phyloP scores from a whole-genome alignment of 2,888 invertebrate species.

The Eudasyphora cyanicolor region DNA sequence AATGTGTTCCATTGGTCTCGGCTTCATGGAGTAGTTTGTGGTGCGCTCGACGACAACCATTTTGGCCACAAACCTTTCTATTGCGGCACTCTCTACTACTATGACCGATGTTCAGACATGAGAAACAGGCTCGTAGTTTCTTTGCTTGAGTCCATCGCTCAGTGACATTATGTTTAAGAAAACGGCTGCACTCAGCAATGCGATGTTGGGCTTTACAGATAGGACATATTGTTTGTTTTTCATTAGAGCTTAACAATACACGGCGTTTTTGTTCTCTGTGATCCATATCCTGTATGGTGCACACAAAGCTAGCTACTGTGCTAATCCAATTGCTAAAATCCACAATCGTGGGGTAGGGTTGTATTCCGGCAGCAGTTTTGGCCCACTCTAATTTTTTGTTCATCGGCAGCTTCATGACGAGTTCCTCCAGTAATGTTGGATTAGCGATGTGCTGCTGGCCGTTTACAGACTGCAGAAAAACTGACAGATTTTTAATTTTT shows the following conservation, averaged over 20 bases:
- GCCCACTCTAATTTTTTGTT: no score
- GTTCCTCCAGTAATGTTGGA: conserved; percentile 64
- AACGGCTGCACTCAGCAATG: neutral
- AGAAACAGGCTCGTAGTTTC: conserved; percentile 23
- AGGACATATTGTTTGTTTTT: neutral
- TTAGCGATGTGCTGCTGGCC: no score
- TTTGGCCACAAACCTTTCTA: neutral
- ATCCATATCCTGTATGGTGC: conserved; percentile 29
- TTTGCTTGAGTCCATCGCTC: conserved; percentile 37
- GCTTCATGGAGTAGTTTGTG: conserved; percentile 38
- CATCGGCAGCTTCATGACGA: conserved; percentile 15
- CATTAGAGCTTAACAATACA: conserved; percentile 14
- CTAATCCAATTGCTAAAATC: conserved; percentile 57
- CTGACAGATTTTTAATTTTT: conserved; percentile 53
- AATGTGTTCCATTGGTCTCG: neutral
- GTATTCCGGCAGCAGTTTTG: no score
- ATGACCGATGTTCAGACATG: conserved; percentile 36
- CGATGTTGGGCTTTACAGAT: conserved; percentile 44
- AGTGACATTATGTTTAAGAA: conserved; percentile 17
- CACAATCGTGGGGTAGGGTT: conserved; percentile 26
- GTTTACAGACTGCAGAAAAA: conserved; percentile 53
- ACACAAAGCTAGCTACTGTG: conserved; percentile 53
- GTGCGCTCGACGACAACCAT: conserved; percentile 27
- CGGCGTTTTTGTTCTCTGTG: conserved; percentile 30
- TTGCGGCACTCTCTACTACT: conserved; percentile 3